A percentile compares a stretch with the other conserved stretches of the same genome.
phyloP scores from a whole-genome alignment of 2,797 vertebrate genomes.

The Sebastes ruberrimus region DNA sequence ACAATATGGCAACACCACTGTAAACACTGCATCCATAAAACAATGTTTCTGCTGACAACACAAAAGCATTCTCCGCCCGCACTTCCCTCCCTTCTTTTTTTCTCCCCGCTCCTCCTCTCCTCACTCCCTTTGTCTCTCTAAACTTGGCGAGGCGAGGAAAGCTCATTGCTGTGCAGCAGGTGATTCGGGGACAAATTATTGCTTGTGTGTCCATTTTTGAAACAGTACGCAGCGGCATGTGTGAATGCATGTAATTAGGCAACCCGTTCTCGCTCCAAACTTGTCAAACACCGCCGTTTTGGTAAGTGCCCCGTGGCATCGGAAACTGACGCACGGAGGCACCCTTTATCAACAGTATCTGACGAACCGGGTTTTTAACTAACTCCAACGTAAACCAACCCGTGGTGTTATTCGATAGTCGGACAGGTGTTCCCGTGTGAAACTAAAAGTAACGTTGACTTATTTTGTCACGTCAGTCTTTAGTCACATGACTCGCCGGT shows the following conservation, averaged over 20 bases:
- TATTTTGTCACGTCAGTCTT: too few species aligned
- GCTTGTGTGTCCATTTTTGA: not conserved
- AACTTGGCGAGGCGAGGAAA: constrained; percentile 11
- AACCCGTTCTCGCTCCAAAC: too few species aligned
- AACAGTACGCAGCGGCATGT: not conserved
- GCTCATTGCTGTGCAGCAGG: constrained; percentile 38
- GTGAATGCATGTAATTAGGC: not conserved
- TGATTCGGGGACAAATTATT: constrained; percentile 35
- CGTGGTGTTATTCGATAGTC: too few species aligned
- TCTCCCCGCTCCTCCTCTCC: not conserved
- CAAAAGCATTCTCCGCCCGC: constrained; percentile 53
- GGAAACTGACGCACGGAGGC: too few species aligned
- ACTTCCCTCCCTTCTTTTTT: not conserved
- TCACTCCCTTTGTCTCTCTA: constrained; percentile 19
- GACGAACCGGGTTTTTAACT: too few species aligned
- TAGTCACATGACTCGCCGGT: too few species aligned
- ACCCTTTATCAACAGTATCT: too few species aligned
- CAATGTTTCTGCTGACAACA: constrained; percentile 78
- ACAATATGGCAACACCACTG: constrained; percentile 45
- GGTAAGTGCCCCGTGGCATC: too few species aligned
- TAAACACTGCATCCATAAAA: constrained; percentile 76
- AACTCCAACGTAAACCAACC: too few species aligned
- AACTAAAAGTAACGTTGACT: too few species aligned
- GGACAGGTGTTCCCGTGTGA: too few species aligned
- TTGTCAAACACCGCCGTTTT: too few species aligned